A percentile compares a stretch with the other conserved stretches of the same genome.
Evolutionary conservation across 2,113 vertebrate genomes (phyloP).

Genomic region (Heliornis fulica): DNA sequence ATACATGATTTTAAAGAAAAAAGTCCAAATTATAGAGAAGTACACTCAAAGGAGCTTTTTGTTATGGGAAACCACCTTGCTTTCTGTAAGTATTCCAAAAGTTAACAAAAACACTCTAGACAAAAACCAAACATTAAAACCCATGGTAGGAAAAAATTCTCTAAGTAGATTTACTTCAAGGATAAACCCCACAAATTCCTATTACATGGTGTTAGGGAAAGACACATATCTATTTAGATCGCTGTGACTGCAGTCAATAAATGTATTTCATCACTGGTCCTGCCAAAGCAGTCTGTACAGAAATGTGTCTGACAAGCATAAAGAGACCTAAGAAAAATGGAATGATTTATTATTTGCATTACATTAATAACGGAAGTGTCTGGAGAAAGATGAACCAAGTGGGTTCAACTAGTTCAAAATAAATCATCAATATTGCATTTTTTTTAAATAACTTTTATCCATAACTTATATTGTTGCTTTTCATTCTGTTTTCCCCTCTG

Average conservation of each 20-base stretch:
- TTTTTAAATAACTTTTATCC: neutral
- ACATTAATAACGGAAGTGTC: conserved; percentile 27
- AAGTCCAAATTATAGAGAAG: neutral
- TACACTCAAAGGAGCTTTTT: neutral
- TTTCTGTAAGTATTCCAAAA: neutral
- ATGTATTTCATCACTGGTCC: conserved; percentile 32
- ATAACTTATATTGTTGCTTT: neutral
- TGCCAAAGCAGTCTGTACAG: conserved; percentile 15
- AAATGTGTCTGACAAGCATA: conserved; percentile 9
- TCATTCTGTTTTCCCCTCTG: neutral
- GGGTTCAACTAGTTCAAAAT: conserved; percentile 19
- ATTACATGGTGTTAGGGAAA: neutral
- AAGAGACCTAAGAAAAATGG: neutral
- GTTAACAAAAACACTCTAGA: neutral
- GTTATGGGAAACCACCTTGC: neutral
- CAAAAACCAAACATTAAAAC: neutral
- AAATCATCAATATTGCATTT: neutral
- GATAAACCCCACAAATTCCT: conserved; percentile 4
- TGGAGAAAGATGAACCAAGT: conserved; percentile 14
- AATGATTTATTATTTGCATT: conserved; percentile 32
- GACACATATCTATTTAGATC: conserved; percentile 1
- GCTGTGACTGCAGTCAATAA: conserved; percentile 18
- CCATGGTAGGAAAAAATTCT: neutral
- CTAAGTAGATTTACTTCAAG: neutral
- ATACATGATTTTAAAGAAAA: neutral